Conservation (phyloP, 2,113 vertebrate species). For the Sisor rabdophorus region DNA sequence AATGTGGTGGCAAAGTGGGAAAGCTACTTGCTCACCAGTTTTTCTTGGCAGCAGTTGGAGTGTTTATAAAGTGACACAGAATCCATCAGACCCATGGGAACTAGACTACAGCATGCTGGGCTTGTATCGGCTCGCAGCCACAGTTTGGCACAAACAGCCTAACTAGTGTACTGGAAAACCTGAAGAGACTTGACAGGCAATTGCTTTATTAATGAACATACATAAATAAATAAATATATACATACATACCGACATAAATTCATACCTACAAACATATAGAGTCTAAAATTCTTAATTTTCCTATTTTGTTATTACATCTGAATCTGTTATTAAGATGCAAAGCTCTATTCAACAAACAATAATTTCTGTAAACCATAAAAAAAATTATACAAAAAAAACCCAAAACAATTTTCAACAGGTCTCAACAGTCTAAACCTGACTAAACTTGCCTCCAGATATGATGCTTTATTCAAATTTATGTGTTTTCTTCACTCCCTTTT, state of each 20-base stretch:
- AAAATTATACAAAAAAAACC: background rate
- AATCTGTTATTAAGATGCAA: background rate
- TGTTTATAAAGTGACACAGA: constrained; percentile 34
- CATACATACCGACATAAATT: background rate
- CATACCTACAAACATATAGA: background rate
- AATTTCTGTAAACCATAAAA: background rate
- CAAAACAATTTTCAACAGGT: constrained; percentile 28
- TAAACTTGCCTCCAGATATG: constrained; percentile 35
- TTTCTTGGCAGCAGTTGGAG: constrained; percentile 33
- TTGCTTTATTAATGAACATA: background rate
- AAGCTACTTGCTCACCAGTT: constrained; percentile 32
- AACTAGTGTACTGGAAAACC: constrained; percentile 23
- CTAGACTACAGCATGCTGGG: constrained; percentile 41
- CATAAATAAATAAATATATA: background rate
- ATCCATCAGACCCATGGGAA: constrained; percentile 44
- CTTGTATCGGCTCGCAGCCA: constrained; percentile 28
- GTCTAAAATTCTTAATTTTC: background rate
- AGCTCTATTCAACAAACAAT: background rate
- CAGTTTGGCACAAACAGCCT: constrained; percentile 34
- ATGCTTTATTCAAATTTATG: constrained; percentile 36
- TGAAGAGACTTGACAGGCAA: constrained; percentile 11
- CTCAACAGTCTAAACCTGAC: constrained; percentile 39
- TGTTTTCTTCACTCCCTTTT: constrained; percentile 36
- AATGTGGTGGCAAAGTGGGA: constrained; percentile 31
- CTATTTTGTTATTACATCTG: background rate